phyloP scores from a whole-genome alignment of 2,113 vertebrate genomes.

The Platysternon megacephalum region DNA sequence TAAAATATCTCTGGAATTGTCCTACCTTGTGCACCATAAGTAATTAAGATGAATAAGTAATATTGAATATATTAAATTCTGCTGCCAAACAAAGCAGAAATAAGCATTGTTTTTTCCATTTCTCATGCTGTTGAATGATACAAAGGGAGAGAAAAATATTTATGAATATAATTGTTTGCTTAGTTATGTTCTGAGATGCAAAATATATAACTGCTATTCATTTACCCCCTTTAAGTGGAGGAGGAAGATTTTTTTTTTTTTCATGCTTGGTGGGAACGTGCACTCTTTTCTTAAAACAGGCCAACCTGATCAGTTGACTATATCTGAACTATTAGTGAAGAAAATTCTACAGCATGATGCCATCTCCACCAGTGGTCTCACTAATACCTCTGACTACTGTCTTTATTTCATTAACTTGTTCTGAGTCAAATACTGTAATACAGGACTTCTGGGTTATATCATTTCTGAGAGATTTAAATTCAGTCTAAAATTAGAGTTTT shows the following conservation, averaged over 20 bases:
- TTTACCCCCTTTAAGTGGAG: not conserved
- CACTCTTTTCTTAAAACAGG: not conserved
- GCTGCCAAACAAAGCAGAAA: not conserved
- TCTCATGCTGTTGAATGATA: not conserved
- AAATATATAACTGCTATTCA: not conserved
- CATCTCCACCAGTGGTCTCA: not conserved
- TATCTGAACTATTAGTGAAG: not conserved
- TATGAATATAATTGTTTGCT: fast-evolving
- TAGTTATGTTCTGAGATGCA: not conserved
- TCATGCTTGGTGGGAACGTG: not conserved
- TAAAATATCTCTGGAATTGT: not conserved
- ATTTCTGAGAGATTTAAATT: not conserved
- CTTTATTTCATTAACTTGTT: not conserved
- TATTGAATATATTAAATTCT: not conserved
- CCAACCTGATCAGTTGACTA: not conserved
- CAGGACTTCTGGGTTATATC: not conserved
- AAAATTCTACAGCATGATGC: not conserved
- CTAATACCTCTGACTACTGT: not conserved
- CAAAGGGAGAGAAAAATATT: not conserved
- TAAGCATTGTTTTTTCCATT: not conserved
- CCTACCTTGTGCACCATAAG: not conserved
- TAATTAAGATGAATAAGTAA: fast-evolving
- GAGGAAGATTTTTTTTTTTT: fast-evolving
- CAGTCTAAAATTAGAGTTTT: fast-evolving
- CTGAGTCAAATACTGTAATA: not conserved